Base-by-base conservation (phyloP, 2,797 vertebrate species). In the Schizothorax lantsangensis region DNA sequence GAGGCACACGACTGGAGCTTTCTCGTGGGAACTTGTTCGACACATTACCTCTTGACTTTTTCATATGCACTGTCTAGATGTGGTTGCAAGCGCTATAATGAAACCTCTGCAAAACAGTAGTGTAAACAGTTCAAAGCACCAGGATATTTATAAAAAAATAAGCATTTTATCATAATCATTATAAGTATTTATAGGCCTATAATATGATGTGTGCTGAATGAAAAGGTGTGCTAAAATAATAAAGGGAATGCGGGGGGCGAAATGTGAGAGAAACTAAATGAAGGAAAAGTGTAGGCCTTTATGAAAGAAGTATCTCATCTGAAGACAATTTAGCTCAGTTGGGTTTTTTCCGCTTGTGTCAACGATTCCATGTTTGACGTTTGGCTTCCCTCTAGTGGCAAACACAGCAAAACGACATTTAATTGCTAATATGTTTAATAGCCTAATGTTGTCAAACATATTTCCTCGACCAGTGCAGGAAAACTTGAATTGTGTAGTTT, bases 11-110 rank as follows among this genome's bases (percentile, higher is more conserved):
- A 91, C 83, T 89, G 87, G 87, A 92, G 92, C 89, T 92, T 96
- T 96, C 95, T 95, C 95, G 92, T 96, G 95, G 92, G 95, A 96
- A 95, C 92, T 54, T 91, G 72, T 87, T 94, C 84, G 94, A 94
- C 94, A 95, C 92, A 94, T 94, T 93, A 93, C 94, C 94, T 94
- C 89, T 92, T 38, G 52, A 82, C 59, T 81, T 68, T 82, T 69
- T 86, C 64, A 79, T 43, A 72, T 30, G 86, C 68, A 49, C 64
- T 15, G 19, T 66, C 15, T 83, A 36, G 40, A 49, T 84, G 30
- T 66, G 69, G 79, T 36, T 84, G 66, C 49, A 33, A 33, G 40
- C 33, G 38, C 17, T 26, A 30, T 36, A 4, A 33, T 47, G 47
- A 30, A 81, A 81, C 45, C 57, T 66, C 66, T 82, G 59, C 36